Evolutionary conservation across 2,797 vertebrate genomes (phyloP), one percentile per base, ranked within the genome.

Genomic region (Champsocephalus gunnari): DNA sequence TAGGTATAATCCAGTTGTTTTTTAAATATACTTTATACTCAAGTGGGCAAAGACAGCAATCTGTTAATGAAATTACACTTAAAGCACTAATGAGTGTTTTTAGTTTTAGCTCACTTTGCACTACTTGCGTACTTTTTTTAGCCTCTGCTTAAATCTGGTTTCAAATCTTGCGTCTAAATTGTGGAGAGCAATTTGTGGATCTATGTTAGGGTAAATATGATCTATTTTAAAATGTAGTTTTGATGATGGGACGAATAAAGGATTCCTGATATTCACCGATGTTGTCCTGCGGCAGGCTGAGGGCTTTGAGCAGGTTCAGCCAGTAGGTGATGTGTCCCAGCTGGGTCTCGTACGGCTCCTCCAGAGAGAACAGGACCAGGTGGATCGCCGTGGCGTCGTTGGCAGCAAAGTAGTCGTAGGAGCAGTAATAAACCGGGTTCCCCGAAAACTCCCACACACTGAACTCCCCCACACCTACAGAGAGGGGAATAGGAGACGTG

Each of bases 371-470:
- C 62, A 97, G 93, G 0, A 99, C 95, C 89, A 97, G 32, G 68
- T 99, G 98, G 91, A 99, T 90, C 3, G 98, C 95, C 0, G 96
- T 97, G 80, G 92, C 83, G 64, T 99, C 98, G 38, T 99, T 98
- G 53, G 96, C 96, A 54, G 96, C 97, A 79, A 99, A 99, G 92
- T 98, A 98, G 86, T 99, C 98, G 0, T 99, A 99, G 85, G 96
- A 95, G 93, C 98, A 99, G 92, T 96, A 96, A 86, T 98, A 99
- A 3, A 98, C 97, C 0, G 97, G 97, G 88, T 98, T 99, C 66
- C 98, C 98, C 13, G 98, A 98, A 77, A 99, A 99, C 88, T 99
- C 98, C 98, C 98, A 99, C 60, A 97, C 93, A 32, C 96, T 98
- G 93, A 99, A 99, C 59, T 99, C 98, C 5, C 98, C 98, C 73